These are phyloP conservation scores for Berghia stephanieae DNA, from an alignment of 1,140 invertebrate species.

Conservation along the genomic window DNA sequence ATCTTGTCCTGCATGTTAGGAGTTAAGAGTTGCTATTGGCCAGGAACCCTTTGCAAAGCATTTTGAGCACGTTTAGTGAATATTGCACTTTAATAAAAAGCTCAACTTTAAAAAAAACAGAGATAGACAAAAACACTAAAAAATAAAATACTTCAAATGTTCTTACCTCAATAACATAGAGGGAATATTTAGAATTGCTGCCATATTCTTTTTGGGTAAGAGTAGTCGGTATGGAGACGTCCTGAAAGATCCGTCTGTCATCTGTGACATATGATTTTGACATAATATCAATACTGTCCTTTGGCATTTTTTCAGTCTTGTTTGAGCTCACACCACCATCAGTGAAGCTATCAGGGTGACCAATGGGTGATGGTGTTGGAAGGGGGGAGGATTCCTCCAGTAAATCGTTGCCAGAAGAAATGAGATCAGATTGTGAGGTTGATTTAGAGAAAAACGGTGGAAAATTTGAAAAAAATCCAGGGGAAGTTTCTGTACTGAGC, in stretches of 20 bases:
- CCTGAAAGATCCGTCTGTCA: slow-evolving; percentile 40
- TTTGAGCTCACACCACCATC: not conserved
- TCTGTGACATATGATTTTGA: not conserved
- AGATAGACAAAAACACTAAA: not conserved
- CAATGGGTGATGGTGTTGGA: slow-evolving; percentile 11
- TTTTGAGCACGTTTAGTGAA: not conserved
- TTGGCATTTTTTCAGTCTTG: not conserved
- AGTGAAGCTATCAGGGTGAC: not conserved
- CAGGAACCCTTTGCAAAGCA: not conserved
- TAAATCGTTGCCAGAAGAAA: not conserved
- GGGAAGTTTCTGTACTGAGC: not conserved
- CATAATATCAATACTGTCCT: too few species aligned
- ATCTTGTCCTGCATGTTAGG: too few species aligned
- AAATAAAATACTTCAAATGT: not conserved
- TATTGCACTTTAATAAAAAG: not conserved
- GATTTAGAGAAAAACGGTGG: slow-evolving; percentile 1
- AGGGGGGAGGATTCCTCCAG: not conserved
- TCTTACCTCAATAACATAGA: slow-evolving; percentile 48
- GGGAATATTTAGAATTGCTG: slow-evolving; percentile 41
- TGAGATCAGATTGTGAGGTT: not conserved
- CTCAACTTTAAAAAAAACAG: not conserved
- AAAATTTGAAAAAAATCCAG: slow-evolving; percentile 1
- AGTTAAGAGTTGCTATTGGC: too few species aligned
- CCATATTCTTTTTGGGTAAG: slow-evolving; percentile 39
- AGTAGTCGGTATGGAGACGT: slow-evolving; percentile 40